phyloP scores from a whole-genome alignment of 2,888 invertebrate species.

The Venustoraphidia nigricollis region DNA sequence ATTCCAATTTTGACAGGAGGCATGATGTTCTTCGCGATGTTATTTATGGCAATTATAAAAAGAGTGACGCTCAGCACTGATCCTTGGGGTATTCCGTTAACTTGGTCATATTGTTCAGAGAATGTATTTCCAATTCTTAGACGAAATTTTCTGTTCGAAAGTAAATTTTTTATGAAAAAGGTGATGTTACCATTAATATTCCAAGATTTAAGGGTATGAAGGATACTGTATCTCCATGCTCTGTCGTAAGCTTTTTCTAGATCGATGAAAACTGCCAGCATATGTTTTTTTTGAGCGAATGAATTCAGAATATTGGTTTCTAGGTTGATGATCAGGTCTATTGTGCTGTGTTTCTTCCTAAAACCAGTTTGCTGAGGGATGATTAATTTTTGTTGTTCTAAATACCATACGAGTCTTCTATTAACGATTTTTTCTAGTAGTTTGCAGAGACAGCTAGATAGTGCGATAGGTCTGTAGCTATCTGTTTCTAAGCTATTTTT shows the following conservation, averaged over 20 bases:
- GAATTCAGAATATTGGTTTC: conserved; percentile 4
- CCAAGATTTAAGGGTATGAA: conserved; percentile 1
- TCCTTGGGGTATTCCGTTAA: conserved; percentile 11
- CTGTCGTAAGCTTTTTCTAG: conserved; percentile 11
- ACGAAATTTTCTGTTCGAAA: conserved; percentile 1
- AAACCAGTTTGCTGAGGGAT: conserved; percentile 9
- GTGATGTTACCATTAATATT: conserved; percentile 6
- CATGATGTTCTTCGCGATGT: not conserved
- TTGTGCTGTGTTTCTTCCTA: conserved; percentile 6
- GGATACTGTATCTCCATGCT: conserved; percentile 2
- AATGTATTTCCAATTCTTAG: not conserved
- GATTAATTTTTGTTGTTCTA: conserved; percentile 10
- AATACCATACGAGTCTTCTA: conserved; percentile 2
- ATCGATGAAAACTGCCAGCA: conserved; percentile 1
- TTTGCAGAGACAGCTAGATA: conserved; percentile 4
- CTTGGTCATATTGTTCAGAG: not conserved
- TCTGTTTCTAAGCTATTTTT: not conserved
- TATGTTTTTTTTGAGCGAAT: conserved; percentile 1
- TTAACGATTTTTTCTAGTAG: conserved; percentile 5
- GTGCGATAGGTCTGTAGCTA: conserved; percentile 3
- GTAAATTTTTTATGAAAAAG: conserved; percentile 4
- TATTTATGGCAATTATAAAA: conserved; percentile 10
- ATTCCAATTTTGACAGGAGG: conserved; percentile 3
- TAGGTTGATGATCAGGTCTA: conserved; percentile 9
- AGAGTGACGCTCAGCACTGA: conserved; percentile 9